Evolutionary conservation across 2,888 invertebrate species (phyloP), one percentile per base, ranked within the genome.

Genomic region (Lasioglossum villosulum): DNA sequence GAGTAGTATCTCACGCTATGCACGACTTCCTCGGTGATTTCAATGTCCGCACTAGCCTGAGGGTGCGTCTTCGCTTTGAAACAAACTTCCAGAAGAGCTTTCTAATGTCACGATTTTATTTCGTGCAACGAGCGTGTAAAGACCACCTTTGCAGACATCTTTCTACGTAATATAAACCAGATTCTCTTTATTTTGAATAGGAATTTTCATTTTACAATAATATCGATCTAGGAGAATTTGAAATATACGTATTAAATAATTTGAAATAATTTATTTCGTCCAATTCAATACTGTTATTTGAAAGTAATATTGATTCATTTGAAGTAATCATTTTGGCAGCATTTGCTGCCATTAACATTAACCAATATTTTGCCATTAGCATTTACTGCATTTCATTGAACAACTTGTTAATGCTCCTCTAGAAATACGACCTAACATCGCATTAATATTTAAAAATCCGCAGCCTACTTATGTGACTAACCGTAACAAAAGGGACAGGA

Each of bases 21-120:
- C 66, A 66, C 27, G 39, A 70, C 70, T 80, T 75, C 80, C 80
- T 70, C 59, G 70, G 56, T 19, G 30, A 71, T 71, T 70, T 71
- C 37, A 71, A 39, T 30, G 75, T 59, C 30, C 34, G 75, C 6
- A 63, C 48, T 71, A 37, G 71, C 68, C 34, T 12, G 23, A 39
- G 37, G 68, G 37, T 39, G 30, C 23, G 68, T 68, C 68, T 39
- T 39, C 68, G 37, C n/a, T 68, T 68, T 39, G 37, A 68, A n/a
- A 68, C 34, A 10, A 37, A 68, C 23, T 68, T 37, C 30, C 12
- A 30, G 27, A 63, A 63, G 63, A 63, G 63, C 63, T 63, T 63
- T 63, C 63, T 63, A 63, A 63, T 30, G 63, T 30, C 63, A 16
- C 16, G 27, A 63, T 63, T 30, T 63, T 63, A 30, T 63, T 63